Conservation (phyloP, 2,113 vertebrate species). For the Halichoerus grypus region DNA sequence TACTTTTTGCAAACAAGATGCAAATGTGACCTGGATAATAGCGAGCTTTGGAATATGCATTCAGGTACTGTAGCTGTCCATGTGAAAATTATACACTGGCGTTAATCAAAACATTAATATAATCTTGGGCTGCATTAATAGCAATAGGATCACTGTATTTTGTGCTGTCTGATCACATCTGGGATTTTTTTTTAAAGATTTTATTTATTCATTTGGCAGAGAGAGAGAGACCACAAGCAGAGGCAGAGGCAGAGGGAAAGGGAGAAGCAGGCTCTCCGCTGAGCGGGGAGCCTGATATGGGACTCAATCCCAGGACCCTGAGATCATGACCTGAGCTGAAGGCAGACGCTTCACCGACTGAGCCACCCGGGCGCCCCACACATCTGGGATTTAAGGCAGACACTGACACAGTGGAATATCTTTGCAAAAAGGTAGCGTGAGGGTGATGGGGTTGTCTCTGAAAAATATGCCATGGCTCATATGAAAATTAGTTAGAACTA, state of each 20-base stretch:
- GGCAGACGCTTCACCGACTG: too few relatives aligned
- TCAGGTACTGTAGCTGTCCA: not conserved
- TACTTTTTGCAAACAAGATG: conserved; percentile 1
- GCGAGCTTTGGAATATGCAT: not conserved
- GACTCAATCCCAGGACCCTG: not conserved
- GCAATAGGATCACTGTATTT: not conserved
- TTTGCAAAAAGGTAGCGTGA: not conserved
- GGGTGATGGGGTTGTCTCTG: not conserved
- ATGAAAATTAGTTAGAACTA: not conserved
- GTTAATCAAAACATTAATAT: not conserved
- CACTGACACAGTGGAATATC: not conserved
- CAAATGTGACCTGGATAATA: not conserved
- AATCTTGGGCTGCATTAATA: not conserved
- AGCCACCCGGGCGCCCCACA: not conserved
- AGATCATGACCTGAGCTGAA: not conserved
- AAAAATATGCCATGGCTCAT: not conserved
- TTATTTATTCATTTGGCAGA: not conserved
- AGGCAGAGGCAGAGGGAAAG: too few relatives aligned
- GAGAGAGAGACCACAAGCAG: not conserved
- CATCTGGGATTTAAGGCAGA: not conserved
- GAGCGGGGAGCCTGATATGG: too few relatives aligned
- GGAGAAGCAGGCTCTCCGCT: too few relatives aligned
- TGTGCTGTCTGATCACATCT: not conserved
- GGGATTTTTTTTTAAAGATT: not conserved
- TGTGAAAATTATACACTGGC: not conserved